phyloP scores from a whole-genome alignment of 2,888 invertebrate species.

The Anarsia innoxiella region DNA sequence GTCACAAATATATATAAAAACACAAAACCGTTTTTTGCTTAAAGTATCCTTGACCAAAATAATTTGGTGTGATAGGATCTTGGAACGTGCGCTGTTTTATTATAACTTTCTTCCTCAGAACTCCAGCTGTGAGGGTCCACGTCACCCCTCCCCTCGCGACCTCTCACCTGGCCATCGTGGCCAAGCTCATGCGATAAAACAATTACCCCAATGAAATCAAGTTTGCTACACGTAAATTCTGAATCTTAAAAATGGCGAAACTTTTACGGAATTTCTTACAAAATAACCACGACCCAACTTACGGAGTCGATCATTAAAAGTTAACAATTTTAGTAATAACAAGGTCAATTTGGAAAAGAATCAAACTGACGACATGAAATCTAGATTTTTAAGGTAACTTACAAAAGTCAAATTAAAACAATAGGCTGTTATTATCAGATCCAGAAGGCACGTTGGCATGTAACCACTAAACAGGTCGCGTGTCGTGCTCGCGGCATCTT shows the following conservation, averaged over 20 bases:
- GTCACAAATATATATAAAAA: constrained; percentile 41
- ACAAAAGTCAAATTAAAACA: constrained; percentile 35
- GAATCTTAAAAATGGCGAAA: constrained; percentile 36
- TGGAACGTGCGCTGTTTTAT: constrained; percentile 54
- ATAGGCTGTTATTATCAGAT: constrained; percentile 44
- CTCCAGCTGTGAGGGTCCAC: constrained; percentile 46
- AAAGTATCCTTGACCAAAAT: constrained; percentile 67
- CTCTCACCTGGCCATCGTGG: constrained; percentile 41
- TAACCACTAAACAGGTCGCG: constrained; percentile 54
- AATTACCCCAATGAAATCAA: constrained; percentile 64
- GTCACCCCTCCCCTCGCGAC: constrained; percentile 25
- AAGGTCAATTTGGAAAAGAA: not conserved
- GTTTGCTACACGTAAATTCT: constrained; percentile 44
- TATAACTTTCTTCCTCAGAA: constrained; percentile 54
- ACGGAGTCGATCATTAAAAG: too few species aligned
- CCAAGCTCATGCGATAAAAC: constrained; percentile 71
- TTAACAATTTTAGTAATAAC: too few species aligned
- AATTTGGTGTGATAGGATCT: constrained; percentile 63
- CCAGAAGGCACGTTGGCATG: constrained; percentile 49
- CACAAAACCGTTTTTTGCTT: constrained; percentile 44
- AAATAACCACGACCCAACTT: constrained; percentile 8
- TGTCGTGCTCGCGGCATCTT: constrained; percentile 51
- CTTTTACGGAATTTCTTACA: constrained; percentile 23
- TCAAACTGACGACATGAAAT: not conserved
- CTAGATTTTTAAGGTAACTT: not conserved